Base-by-base conservation (phyloP, 2,888 invertebrate species). In the Miltochrista miniata region DNA sequence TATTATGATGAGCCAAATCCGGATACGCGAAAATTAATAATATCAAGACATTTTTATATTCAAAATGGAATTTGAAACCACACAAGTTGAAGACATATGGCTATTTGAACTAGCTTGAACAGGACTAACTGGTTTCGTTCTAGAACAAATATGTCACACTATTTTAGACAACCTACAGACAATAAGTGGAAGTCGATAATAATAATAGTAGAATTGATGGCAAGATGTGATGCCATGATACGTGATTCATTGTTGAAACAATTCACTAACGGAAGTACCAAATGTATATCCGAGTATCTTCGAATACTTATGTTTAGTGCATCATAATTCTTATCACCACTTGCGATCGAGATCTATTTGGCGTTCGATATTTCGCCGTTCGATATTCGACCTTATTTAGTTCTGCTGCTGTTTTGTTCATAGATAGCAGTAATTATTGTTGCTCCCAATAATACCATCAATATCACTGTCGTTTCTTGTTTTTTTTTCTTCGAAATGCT, bases 171-270 rank as follows among this genome's bases (percentile, higher is more conserved):
- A 24, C 15, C 18, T 12, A 10, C n/a, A 18, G 4, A 14, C n/a
- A 11, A 31, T 4, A 40, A 42, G 14, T 15, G 33, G n/a, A 8
- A n/a, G 9, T 33, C 9, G 10, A 11, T 33, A 33, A 3, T 12
- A 12, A 10, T 36, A 18, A 37, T n/a, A 31, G 7, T 36, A 33
- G 35, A 40, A 30, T 31, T 50, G 18, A 24, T 24, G 18, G 3
- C 36, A 12, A 18, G 37, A 36, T 37, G 30, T 45, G 39, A 33
- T 24, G 45, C 24, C 29, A 12, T 10, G 31, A 35, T 30, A 36
- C 50, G 44, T 50, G 54, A 40, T 54, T 50, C 43, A 24, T 11
- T 38, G 13, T 33, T 29, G 12, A 50, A 54, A 50, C 50, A 54
- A 54, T 54, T 37, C 15, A 13, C 9, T 35, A 41, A 44, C 47